These are phyloP conservation scores for Anthopleura xanthogrammica DNA, from an alignment of 92 coral and sea anemone genomes.

Conservation along the genomic window DNA sequence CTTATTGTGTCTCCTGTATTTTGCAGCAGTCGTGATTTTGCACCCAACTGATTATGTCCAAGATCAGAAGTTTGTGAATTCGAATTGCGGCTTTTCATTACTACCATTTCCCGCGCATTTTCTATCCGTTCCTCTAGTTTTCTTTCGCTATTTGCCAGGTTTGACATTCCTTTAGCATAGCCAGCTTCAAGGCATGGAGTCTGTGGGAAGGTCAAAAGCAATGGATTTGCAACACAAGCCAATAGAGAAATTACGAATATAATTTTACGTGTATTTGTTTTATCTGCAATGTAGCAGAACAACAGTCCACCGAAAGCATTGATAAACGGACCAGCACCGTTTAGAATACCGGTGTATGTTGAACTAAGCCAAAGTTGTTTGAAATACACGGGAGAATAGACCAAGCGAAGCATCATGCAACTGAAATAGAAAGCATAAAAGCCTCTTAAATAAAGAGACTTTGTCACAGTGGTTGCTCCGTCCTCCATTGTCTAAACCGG, in stretches of 20 bases:
- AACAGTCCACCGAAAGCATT: conserved; percentile 2
- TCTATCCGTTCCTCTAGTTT: too few species aligned
- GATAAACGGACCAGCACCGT: not conserved
- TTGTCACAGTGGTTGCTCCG: too few species aligned
- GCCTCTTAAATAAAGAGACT: not conserved
- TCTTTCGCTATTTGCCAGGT: too few species aligned
- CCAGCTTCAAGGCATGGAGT: not conserved
- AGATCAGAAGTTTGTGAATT: too few species aligned
- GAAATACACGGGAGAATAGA: conserved; percentile 5
- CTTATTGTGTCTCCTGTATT: too few species aligned
- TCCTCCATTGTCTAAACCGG: too few species aligned
- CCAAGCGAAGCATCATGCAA: not conserved
- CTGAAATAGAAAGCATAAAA: not conserved
- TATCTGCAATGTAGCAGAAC: conserved; percentile 10
- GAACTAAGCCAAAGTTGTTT: conserved; percentile 9
- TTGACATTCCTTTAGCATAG: not conserved
- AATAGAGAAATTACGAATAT: not conserved
- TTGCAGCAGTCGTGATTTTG: too few species aligned
- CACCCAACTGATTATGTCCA: too few species aligned
- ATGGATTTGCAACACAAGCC: not conserved
- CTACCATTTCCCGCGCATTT: too few species aligned
- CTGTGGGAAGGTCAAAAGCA: conserved; percentile 7
- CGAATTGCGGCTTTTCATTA: too few species aligned
- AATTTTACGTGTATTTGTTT: not conserved
- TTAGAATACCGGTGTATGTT: not conserved